Evolutionary conservation across 2,888 invertebrate species (phyloP).

Genomic region (Abrostola triplasia): DNA sequence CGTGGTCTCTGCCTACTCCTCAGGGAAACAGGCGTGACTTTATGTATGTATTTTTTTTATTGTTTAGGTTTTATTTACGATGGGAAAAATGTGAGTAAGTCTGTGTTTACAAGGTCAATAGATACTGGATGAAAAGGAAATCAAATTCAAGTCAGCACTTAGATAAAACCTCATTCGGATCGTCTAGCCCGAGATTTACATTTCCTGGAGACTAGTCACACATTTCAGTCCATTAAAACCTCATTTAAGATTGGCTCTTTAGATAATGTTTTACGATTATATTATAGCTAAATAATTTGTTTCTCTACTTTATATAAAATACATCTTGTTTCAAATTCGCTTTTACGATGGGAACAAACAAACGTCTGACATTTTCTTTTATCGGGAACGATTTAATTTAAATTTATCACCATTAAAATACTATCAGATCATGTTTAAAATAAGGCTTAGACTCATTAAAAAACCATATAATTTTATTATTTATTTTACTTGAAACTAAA

Average conservation of each 20-base stretch:
- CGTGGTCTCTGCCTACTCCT: too few relatives aligned
- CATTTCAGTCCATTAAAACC: conserved; percentile 2
- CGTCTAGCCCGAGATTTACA: not conserved
- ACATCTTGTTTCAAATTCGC: not conserved
- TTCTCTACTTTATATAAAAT: conserved; percentile 1
- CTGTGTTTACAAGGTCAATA: too few relatives aligned
- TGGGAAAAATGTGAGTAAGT: too few relatives aligned
- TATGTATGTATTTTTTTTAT: too few relatives aligned
- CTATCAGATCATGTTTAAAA: conserved; percentile 5
- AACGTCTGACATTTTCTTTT: not conserved
- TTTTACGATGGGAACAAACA: conserved; percentile 4
- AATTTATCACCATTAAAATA: not conserved
- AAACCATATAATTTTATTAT: conserved; percentile 17
- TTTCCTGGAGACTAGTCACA: conserved; percentile 1
- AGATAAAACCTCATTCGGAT: too few relatives aligned
- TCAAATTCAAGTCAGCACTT: too few relatives aligned
- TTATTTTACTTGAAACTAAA: conserved; percentile 18
- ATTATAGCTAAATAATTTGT: conserved; percentile 14
- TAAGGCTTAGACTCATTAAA: conserved; percentile 1
- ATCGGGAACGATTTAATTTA: not conserved
- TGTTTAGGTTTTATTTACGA: too few relatives aligned
- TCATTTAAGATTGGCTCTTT: conserved; percentile 5
- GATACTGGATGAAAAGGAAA: too few relatives aligned
- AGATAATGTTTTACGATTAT: conserved; percentile 9
- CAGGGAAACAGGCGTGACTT: too few relatives aligned